A percentile compares a stretch with the other conserved stretches of the same genome.
phyloP scores from a whole-genome alignment of 2,797 vertebrate species.

The Oreortyx pictus region DNA sequence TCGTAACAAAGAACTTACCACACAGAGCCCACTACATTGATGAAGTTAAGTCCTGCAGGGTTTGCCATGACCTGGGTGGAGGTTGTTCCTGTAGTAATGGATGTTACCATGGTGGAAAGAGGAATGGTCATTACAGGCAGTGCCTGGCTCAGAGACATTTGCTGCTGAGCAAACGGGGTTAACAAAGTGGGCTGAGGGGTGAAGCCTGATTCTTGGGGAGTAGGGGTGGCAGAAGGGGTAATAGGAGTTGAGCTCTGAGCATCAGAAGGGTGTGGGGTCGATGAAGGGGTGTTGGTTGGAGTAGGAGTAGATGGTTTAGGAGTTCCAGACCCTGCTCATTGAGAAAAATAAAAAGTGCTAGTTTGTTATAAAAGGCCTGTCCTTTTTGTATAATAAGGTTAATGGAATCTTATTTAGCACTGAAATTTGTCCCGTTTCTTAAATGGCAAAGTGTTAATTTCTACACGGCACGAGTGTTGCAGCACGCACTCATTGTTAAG shows the following conservation, averaged over 20 bases:
- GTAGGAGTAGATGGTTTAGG: constrained; percentile 98
- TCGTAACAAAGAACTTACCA: constrained; percentile 84
- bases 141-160: constrained; percentile 91
- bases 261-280: constrained; percentile 92
- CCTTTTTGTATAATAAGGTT: constrained; percentile 77
- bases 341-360: constrained; percentile 84
- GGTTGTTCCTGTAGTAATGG: constrained; percentile 88
- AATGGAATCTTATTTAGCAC: constrained; percentile 80
- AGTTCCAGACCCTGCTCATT: constrained; percentile 94
- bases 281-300: constrained; percentile 95
- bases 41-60: constrained; percentile 93
- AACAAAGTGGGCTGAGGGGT: constrained; percentile 91
- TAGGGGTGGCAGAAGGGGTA: constrained; percentile 84
- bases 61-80: constrained; percentile 94
- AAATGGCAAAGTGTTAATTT: constrained; percentile 77
- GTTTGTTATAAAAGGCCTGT: constrained; percentile 85
- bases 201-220: constrained; percentile 88
- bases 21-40: constrained; percentile 95
- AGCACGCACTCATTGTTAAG: constrained; percentile 77
- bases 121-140: constrained; percentile 97
- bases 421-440: constrained; percentile 72
- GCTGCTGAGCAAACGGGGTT: constrained; percentile 93
- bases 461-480: constrained; percentile 68
- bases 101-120: constrained; percentile 92
- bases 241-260: constrained; percentile 87